Base-by-base conservation (phyloP, 2,888 invertebrate species). In the Ellobium chinense region DNA sequence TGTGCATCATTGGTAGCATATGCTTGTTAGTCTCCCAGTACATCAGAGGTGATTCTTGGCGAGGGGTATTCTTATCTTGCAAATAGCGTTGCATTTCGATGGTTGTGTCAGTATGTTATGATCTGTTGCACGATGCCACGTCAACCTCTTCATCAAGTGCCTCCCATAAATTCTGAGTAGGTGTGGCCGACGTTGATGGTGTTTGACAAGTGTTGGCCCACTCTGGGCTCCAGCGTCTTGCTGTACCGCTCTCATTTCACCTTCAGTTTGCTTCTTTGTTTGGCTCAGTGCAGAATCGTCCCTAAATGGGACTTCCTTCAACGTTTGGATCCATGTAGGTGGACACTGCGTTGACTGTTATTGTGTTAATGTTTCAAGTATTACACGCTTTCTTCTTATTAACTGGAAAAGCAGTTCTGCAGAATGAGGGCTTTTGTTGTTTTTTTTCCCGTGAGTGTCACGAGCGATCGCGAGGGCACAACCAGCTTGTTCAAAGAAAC, bases 101-200 rank as follows among this genome's bases (percentile, higher is more conserved):
- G 27, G 65, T 65, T 18, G 65, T n/a, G 31, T 29, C 65, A 27
- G 31, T 65, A 12, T 27, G 29, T 18, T 27, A 18, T 14, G 65
- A 27, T 65, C 65, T 18, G n/a, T 65, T 65, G 27, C n/a, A n/a
- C n/a, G 27, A 27, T 65, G 65, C 65, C 21, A 12, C 65, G 12
- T 65, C 65, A 31, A 65, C 65, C 29, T 65, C 29, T 65, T 65
- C 12, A 65, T 65, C 65, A 65, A 65, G 29, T 4, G 18, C 29
- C 12, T 31, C 65, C 65, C 65, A 65, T 65, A 65, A 7, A 46
- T 46, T 18, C 12, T 65, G n/a, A n/a, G 65, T 29, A n/a, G 18
- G 12, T 4, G 65, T 7, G 12, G 27, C 34, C 21, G 65, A 65
- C 12, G 65, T 31, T 29, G 34, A 27, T 65, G 65, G 29, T n/a